Base-by-base conservation (phyloP, 2,888 invertebrate genomes). In the Drosophila mercatorum region DNA sequence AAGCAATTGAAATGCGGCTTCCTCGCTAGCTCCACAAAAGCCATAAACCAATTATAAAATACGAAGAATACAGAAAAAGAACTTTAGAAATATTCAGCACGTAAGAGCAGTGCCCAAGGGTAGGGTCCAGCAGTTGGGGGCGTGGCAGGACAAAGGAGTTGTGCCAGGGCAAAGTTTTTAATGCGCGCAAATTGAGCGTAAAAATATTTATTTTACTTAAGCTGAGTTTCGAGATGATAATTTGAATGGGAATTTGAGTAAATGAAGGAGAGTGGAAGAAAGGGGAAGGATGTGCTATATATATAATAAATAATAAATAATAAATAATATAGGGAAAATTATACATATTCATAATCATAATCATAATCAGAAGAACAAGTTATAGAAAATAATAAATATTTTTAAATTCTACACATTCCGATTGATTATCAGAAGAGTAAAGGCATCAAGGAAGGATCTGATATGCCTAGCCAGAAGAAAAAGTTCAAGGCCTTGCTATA, bases 11-110 rank as follows among this genome's bases (percentile, higher is more conserved):
- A 88, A 88, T 75, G 81, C 86, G 83, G 62, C 86, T 78, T 71
- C 71, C 69, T 78, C 22, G 64, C 51, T 41, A 56, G 77, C 64
- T 72, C 36, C 66, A 80, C 81, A 83, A 83, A 75, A 75, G 88
- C 74, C 82, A 67, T 89, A 85, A 89, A 84, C 82, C 85, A 87
- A 85, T 89, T 89, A 89, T 83, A 78, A 78, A 78, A 55, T 70
- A 73, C 70, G 80, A 80, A 17, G 17, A 17, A 17, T 17, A 17
- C 17, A 17, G 72, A 34, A 49, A 28, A n/a, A n/a, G 69, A 11
- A n/a, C n/a, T 64, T 74, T 81, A 46, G 38, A 52, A 68, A 67
- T 58, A 44, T 59, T 41, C 34, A 38, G 44, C 58, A 28, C 46
- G 43, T 31, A 47, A 0, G 28, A 10, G 47, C 47, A 28, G 3